phyloP scores from a whole-genome alignment of 1,140 invertebrate genomes.

The Asobara japonica region DNA sequence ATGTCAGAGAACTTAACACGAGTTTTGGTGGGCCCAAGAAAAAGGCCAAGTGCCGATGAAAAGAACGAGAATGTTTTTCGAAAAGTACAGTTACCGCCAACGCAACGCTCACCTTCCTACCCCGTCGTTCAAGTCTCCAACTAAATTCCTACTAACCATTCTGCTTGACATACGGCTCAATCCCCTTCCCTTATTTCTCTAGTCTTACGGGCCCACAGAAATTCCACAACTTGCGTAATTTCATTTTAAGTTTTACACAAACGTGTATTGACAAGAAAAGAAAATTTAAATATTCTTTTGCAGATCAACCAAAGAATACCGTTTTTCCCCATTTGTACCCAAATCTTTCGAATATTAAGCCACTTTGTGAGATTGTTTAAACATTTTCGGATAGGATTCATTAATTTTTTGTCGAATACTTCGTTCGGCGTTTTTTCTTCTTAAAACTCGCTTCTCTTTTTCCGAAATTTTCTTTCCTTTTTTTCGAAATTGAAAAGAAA shows the following conservation, averaged over 20 bases:
- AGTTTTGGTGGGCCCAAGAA: slow-evolving; percentile 4
- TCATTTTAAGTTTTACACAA: slow-evolving; percentile 34
- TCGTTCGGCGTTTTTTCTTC: too few relatives aligned
- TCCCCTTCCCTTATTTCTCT: not conserved
- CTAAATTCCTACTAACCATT: slow-evolving; percentile 57
- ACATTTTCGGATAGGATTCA: too few relatives aligned
- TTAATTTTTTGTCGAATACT: too few relatives aligned
- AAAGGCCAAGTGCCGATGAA: not conserved
- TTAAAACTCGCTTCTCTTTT: too few relatives aligned
- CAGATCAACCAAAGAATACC: too few relatives aligned
- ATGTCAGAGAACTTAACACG: not conserved
- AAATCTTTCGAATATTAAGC: too few relatives aligned
- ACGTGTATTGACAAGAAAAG: too few relatives aligned
- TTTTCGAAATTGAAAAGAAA: too few relatives aligned
- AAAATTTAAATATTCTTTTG: too few relatives aligned
- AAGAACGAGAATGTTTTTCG: slow-evolving; percentile 57
- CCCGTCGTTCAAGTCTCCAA: slow-evolving; percentile 64
- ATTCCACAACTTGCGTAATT: slow-evolving; percentile 65
- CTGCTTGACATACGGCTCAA: slow-evolving; percentile 50
- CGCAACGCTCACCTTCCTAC: slow-evolving; percentile 59
- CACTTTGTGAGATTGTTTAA: too few relatives aligned
- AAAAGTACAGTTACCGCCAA: slow-evolving; percentile 57
- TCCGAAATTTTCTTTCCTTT: too few relatives aligned
- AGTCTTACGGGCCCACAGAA: slow-evolving; percentile 45
- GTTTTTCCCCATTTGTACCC: slow-evolving; percentile 17